A percentile compares a stretch with the other conserved stretches of the same genome.
These are phyloP conservation scores for Plagodis pulveraria DNA, from an alignment of 2,888 invertebrate genomes.

Conservation along the genomic window DNA sequence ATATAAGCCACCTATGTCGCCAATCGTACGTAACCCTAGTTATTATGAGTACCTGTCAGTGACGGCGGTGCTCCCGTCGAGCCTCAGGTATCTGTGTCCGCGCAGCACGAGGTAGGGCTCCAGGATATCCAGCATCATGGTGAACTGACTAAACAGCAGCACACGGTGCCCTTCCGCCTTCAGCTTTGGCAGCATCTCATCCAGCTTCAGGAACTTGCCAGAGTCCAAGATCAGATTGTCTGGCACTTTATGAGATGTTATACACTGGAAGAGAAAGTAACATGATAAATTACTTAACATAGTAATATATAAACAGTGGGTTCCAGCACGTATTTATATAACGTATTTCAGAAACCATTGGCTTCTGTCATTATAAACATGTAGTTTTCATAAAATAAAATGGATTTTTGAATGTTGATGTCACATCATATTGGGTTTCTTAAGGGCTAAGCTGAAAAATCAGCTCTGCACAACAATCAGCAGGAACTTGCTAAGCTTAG, in stretches of 20 bases:
- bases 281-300: background rate
- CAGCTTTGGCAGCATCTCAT: conserved; percentile 90
- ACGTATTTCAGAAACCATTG: too few species aligned
- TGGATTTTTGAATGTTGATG: too few species aligned
- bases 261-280: conserved; percentile 71
- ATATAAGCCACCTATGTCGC: too few species aligned
- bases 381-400: too few species aligned
- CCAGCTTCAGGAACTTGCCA: conserved; percentile 94
- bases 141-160: conserved; percentile 98
- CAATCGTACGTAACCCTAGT: too few species aligned
- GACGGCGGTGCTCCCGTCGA: conserved; percentile 96
- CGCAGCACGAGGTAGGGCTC: conserved; percentile 93
- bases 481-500: too few species aligned
- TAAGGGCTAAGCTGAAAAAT: too few species aligned
- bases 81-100: conserved; percentile 89
- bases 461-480: too few species aligned
- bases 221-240: conserved; percentile 90
- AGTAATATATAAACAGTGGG: too few species aligned
- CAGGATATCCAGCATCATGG: conserved; percentile 96
- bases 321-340: too few species aligned
- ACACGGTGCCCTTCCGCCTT: conserved; percentile 92
- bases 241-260: conserved; percentile 87
- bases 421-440: too few species aligned
- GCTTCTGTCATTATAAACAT: too few species aligned
- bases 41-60: conserved; percentile 84